phyloP scores from a whole-genome alignment of 2,888 invertebrate species.

The Thecophora atra region DNA sequence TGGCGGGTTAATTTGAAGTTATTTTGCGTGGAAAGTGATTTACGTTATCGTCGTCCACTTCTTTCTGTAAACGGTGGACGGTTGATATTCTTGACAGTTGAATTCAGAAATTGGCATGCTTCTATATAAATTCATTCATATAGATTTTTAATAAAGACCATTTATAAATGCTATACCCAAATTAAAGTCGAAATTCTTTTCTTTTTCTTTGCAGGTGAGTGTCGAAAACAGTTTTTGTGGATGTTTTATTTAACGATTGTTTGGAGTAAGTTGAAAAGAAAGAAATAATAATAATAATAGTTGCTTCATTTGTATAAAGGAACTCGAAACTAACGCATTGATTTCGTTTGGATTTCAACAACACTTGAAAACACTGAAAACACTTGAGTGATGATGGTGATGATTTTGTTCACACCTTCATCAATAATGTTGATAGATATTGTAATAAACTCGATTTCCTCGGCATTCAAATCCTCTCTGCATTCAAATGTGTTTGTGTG shows the following conservation, averaged over 20 bases:
- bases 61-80: too few species aligned
- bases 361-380: not conserved
- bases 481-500: conserved; percentile 2
- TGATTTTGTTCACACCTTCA: conserved; percentile 24
- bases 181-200: conserved; percentile 14
- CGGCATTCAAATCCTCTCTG: conserved; percentile 7
- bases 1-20: too few species aligned
- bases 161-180: not conserved
- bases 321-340: not conserved
- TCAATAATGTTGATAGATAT: not conserved
- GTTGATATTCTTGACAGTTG: too few species aligned
- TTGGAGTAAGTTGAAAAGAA: not conserved
- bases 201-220: conserved; percentile 34
- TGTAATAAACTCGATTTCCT: conserved; percentile 20
- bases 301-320: not conserved
- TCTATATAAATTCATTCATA: too few species aligned
- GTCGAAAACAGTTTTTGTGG: not conserved
- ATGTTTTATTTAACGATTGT: not conserved
- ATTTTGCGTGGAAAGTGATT: too few species aligned
- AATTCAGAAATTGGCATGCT: too few species aligned
- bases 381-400: conserved; percentile 4
- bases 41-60: too few species aligned
- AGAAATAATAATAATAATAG: not conserved
- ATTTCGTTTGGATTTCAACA: not conserved
- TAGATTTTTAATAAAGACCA: too few species aligned